These are phyloP conservation scores for Shinisaurus crocodilurus DNA, from an alignment of 2,113 vertebrate species.

Conservation along the genomic window DNA sequence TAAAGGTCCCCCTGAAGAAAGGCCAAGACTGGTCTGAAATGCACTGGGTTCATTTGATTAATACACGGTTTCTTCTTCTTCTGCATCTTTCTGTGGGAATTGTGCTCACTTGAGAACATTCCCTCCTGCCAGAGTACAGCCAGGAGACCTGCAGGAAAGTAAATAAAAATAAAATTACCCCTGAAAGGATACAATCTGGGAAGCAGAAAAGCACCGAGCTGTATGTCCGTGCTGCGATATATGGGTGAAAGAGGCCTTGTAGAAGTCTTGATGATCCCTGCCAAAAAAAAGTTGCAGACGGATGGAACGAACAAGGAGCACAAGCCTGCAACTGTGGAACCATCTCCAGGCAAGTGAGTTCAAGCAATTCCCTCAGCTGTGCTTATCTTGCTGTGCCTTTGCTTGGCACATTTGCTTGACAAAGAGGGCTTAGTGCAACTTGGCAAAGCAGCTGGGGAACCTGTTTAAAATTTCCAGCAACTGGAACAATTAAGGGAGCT, in stretches of 20 bases:
- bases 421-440: constrained; percentile 65
- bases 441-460: constrained; percentile 56
- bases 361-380: constrained; percentile 67
- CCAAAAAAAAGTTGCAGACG: background rate
- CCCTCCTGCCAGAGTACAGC: background rate
- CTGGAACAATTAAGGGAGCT: constrained; percentile 70
- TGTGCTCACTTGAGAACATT: background rate
- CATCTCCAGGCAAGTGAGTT: constrained; percentile 18
- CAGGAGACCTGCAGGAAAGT: background rate
- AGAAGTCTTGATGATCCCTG: constrained; percentile 10
- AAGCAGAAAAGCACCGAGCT: background rate
- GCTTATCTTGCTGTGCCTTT: constrained; percentile 70
- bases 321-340: constrained; percentile 2
- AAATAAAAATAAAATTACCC: background rate
- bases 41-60: background rate
- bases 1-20: background rate
- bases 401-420: constrained; percentile 70
- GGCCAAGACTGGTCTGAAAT: background rate
- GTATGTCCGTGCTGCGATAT: background rate
- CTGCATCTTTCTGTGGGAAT: background rate
- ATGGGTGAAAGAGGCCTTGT: constrained; percentile 49
- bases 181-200: background rate
- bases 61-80: background rate
- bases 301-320: constrained; percentile 22
- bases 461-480: constrained; percentile 65